Evolutionary conservation across 2,113 vertebrate species (phyloP), one percentile per base, ranked within the genome.

Genomic region (Colinus virginianus): DNA sequence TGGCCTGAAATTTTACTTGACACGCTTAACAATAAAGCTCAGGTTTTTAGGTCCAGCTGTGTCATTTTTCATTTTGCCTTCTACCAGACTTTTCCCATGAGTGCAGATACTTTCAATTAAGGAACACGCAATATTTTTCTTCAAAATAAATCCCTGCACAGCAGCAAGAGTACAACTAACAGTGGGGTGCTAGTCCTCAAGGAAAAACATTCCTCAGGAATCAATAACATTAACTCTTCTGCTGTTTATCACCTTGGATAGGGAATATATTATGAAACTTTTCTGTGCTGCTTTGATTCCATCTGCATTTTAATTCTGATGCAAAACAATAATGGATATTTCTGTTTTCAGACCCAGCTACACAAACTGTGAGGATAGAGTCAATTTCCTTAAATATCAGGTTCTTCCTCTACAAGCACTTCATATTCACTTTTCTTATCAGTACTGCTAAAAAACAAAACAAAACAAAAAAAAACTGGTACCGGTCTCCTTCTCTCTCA

Each of bases 71-170:
- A 55, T 40, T n/a, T 49, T 79, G 22, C 13, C 13, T 72, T 43
- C 40, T 42, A 17, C 40, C 40, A 69, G 36, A 23, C 3, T 62
- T 87, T 64, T 75, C 30, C 30, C 28, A 38, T 8, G 8, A 84
- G 7, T 28, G 18, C 32, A 59, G 51, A 38, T 38, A 70, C 82
- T 91, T 89, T 82, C 67, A 71, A 17, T 78, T 88, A 92, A 81
- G 32, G 49, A 77, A 32, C 23, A 77, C 4, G 4, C 81, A 49
- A 23, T 13, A 77, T 77, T 79, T 84, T 79, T 56, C 34, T 66
- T 80, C 30, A 77, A 86, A 88, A 77, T 58, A 80, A 90, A 84
- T 36, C 9, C 11, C 9, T 90, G 85, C 77, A 46, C 64, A 43
- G 38, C 15, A 86, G 32, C 23, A 84, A 70, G 16, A 67, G 25